Base-by-base conservation (phyloP, 2,113 vertebrate genomes). In the Pardalotus punctatus region DNA sequence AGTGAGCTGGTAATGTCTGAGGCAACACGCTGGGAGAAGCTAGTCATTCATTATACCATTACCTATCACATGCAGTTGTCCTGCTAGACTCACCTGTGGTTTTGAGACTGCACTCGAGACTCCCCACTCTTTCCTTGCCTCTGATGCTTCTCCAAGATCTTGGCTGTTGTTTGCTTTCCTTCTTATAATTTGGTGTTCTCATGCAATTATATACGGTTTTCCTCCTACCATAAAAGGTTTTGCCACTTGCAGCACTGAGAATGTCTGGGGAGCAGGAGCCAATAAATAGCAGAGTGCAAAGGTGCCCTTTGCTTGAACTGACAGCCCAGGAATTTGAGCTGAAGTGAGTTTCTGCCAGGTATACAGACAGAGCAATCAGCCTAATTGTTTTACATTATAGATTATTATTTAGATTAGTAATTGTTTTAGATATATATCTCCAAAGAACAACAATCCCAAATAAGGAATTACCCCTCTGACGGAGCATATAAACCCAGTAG, bases 291-390 rank as follows among this genome's bases (percentile, higher is more conserved):
- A 60, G 62, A 86, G 60, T n/a, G 24, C 33, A 86, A 94, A 88
- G 38, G 47, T 54, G 76, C 20, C 35, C 47, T 92, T 92, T 73
- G 18, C 58, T 88, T 86, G 58, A 88, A 90, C 71, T 62, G 54
- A 51, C 70, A 91, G 35, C 66, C 66, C 58, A 78, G 88, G 86
- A 86, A 93, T 62, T 65, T 88, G 70, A 95, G 66, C 36, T 88
- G 45, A 72, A 69, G 18, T 38, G 47, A 50, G 29, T 70, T 78
- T 93, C 67, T 94, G 71, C 58, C 45, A 73, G 29, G 19, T 86
- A 86, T 96, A 66, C 38, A 90, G 42, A 36, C 58, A 85, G 61
- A 38, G 27, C 16, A 70, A 77, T 77, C 79, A 80, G 33, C 23
- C 54, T 62, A 92, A 83, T n/a, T n/a, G n/a, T n/a, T n/a, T n/a